Percentiles rank a stretch among this genome's conserved stretches.
These are phyloP conservation scores for Steatornis caripensis DNA, from an alignment of 2,113 vertebrate species.

Conservation along the genomic window DNA sequence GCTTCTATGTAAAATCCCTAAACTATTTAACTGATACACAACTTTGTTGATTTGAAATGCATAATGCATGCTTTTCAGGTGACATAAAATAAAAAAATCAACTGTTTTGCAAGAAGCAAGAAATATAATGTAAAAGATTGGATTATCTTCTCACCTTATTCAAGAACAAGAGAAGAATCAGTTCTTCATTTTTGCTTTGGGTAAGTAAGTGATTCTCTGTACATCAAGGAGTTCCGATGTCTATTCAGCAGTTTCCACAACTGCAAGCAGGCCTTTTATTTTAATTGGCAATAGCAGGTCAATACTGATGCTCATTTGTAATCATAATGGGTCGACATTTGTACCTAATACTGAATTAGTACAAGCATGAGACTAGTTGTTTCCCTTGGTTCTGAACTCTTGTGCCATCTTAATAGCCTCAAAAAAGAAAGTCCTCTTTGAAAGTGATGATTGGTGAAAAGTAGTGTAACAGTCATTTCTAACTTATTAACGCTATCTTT, in stretches of 20 bases:
- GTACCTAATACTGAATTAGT: background rate
- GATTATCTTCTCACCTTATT: background rate
- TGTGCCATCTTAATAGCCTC: background rate
- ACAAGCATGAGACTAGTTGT: background rate
- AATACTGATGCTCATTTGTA: background rate
- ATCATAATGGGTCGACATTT: too few species aligned
- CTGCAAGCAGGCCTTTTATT: background rate
- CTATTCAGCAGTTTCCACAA: background rate
- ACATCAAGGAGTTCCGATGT: background rate
- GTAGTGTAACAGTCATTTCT: background rate
- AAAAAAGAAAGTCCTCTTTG: background rate
- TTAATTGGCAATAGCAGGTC: background rate
- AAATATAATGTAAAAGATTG: background rate
- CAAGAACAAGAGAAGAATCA: background rate
- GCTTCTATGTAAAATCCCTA: background rate
- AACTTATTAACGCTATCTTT: background rate
- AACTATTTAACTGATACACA: background rate
- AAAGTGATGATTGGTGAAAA: background rate
- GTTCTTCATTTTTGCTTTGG: background rate
- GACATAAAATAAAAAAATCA: background rate
- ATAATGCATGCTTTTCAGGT: background rate
- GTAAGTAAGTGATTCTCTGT: background rate
- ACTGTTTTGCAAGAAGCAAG: background rate
- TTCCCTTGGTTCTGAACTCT: background rate
- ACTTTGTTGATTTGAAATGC: background rate